Evolutionary conservation across 2,888 invertebrate genomes (phyloP), one percentile per base, ranked within the genome.

Genomic region (Hydropsyche betteni): DNA sequence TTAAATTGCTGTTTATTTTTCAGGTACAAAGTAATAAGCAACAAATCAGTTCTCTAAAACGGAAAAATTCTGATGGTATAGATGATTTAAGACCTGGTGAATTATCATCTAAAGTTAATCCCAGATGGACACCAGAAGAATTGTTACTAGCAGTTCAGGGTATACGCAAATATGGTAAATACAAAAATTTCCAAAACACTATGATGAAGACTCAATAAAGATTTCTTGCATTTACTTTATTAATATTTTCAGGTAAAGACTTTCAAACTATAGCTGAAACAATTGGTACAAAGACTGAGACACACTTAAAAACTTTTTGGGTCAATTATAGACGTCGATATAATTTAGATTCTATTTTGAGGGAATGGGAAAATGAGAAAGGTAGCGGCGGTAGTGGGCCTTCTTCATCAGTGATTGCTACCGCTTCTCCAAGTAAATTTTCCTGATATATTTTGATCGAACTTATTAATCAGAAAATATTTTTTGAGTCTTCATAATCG

Each of bases 11-110:
- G 58, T 16, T 68, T 2, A 34, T 70, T 82, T 86, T 84, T 64
- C 85, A 97, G 97, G 96, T 98, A 75, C 98, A 98, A 85, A 93
- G 93, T 81, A 97, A 97, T 85, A 97, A 98, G 83, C 98, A 98
- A 84, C 91, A 93, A 82, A 90, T 97, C 80, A 96, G 96, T 82
- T 91, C 94, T 68, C 87, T 95, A 83, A 95, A 95, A 84, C 91
- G 94, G 76, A 95, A 95, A 85, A 86, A 77, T 53, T 78, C 80
- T 0, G 79, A 77, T 33, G 75, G 77, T 58, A 86, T 93, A 34
- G 92, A 92, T 76, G 90, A 91, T 75, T 84, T 91, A 74, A 88
- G 91, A 81, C 88, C 89, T 53, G 87, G 87, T 0, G 91, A 92
- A 81, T 88, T 90, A 7, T 88, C 89, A 12, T 89, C 88, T 81